phyloP scores from a whole-genome alignment of 2,113 vertebrate genomes.

The Hemiprocne comata region DNA sequence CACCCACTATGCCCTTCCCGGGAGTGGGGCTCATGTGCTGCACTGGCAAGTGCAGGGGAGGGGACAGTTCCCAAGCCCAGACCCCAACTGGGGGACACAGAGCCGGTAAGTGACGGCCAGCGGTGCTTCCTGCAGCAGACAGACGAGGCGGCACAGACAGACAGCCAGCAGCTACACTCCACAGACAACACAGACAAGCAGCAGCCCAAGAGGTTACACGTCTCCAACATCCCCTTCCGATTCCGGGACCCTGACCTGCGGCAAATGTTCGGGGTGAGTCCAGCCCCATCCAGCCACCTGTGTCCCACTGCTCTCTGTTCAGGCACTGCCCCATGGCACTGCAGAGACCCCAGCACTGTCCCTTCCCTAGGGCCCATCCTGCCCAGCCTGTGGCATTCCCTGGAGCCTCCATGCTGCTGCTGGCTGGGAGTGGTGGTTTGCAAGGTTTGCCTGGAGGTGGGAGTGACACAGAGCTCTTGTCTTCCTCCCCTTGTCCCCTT shows the following conservation, averaged over 20 bases:
- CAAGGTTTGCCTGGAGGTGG: fast-evolving
- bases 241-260: conserved; percentile 96
- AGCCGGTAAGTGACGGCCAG: neutral
- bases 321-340: fast-evolving
- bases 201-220: conserved; percentile 95
- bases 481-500: neutral
- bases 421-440: neutral
- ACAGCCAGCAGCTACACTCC: conserved; percentile 87
- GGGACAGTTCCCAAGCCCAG: fast-evolving
- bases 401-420: fast-evolving
- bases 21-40: too few relatives aligned
- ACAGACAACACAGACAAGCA: conserved; percentile 90
- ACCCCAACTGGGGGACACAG: fast-evolving
- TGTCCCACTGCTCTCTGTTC: fast-evolving
- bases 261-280: conserved; percentile 97
- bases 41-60: fast-evolving
- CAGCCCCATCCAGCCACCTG: fast-evolving
- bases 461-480: neutral
- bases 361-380: fast-evolving
- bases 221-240: conserved; percentile 99
- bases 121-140: conserved; percentile 77
- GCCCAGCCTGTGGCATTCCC: fast-evolving
- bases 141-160: conserved; percentile 94
- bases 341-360: fast-evolving
- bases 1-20: neutral